Evolutionary conservation across 2,888 invertebrate genomes (phyloP).

Genomic region (Deladenus siricidicola): DNA sequence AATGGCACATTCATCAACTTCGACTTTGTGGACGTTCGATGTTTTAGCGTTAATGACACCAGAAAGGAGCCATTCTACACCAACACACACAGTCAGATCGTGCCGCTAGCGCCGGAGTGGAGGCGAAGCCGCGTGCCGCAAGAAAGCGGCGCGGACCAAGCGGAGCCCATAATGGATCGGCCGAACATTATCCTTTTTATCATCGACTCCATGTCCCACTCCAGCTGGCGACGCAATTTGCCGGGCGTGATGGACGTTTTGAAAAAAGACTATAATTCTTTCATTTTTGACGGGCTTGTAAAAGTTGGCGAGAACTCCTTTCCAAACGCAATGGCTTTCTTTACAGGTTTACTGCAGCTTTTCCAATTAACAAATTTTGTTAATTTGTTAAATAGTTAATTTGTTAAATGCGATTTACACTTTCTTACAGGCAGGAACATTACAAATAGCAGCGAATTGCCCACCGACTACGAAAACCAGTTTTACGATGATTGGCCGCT

Average conservation of each 20-base stretch:
- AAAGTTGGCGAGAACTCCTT: constrained; percentile 56
- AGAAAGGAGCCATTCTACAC: neutral
- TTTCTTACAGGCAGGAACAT: neutral
- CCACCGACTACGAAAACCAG: constrained; percentile 27
- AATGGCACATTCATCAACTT: constrained; percentile 21
- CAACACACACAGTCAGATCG: constrained; percentile 9
- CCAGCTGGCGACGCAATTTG: constrained; percentile 53
- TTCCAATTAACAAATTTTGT: neutral
- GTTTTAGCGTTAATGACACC: constrained; percentile 11
- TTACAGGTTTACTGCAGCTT: constrained; percentile 35
- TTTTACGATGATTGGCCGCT: constrained; percentile 54
- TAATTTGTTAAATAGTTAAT: neutral
- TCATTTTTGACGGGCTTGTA: constrained; percentile 51
- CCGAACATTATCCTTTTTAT: constrained; percentile 55
- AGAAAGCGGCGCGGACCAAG: too few relatives aligned
- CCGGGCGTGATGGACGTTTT: constrained; percentile 49
- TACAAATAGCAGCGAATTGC: too few relatives aligned
- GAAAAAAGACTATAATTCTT: constrained; percentile 30
- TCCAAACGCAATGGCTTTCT: constrained; percentile 54
- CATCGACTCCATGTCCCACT: constrained; percentile 55
- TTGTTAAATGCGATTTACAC: neutral
- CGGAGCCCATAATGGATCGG: too few relatives aligned
- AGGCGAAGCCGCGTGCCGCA: too few relatives aligned
- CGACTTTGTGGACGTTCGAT: constrained; percentile 42
- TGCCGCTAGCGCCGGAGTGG: too few relatives aligned